Base-by-base conservation (phyloP, 2,113 vertebrate genomes). In the Callorhinus ursinus region DNA sequence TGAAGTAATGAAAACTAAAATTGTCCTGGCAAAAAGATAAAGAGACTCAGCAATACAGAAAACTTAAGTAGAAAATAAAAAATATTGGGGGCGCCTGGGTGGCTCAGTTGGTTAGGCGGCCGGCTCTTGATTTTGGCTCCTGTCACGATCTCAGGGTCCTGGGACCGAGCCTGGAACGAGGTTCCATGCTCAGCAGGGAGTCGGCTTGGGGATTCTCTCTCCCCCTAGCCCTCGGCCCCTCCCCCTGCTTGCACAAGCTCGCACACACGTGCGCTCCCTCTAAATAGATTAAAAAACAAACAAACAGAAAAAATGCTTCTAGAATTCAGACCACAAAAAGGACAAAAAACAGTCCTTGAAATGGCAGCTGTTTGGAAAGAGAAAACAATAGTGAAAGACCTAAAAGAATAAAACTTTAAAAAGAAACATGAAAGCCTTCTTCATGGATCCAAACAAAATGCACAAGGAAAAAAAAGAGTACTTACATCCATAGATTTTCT, bases 401-500 rank as follows among this genome's bases (percentile, higher is more conserved):
- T 14, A 84, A 59, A 86, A 71, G 4, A 89, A 72, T 21, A 77
- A 84, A 46, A 39, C 11, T 28, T 90, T 80, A 28, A 87, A 81
- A 96, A 36, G 9, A 84, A 89, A 95, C n/a, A 8, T 14, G 14
- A 67, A 95, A 42, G 22, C 82, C 91, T 96, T 84, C 86, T 88
- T 93, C 7, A 74, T 26, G 11, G 18, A 93, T 59, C 28, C 21
- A 86, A 96, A 74, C 49, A 95, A 92, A 95, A 86, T 46, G 22
- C 15, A 46, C 39, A 33, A 81, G 67, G 14, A 42, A 19, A 72
- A 19, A 59, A 59, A 53, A 59, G 16, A 77, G 42, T 46, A 46
- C 80, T 89, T 65, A 61, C 6, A 93, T 33, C 5, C 69, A n/a
- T 6, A 53, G 61, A 84, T 77, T 74, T 55, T 42, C 49, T 91